Conservation (phyloP, 2,888 invertebrate species). For the Dione juno region DNA sequence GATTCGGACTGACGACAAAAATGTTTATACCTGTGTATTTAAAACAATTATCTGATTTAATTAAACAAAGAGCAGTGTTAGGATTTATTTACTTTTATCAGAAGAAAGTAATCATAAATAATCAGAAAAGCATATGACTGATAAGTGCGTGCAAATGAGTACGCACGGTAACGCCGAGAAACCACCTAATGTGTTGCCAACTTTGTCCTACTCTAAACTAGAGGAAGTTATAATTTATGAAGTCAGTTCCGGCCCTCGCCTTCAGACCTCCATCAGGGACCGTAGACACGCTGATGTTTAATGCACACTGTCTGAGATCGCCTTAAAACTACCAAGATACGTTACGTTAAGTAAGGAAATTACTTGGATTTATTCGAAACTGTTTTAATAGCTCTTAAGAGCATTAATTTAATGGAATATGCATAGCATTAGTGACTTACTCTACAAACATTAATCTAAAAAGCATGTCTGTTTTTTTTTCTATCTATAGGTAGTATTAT, state of each 20-base stretch:
- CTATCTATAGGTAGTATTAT: neutral
- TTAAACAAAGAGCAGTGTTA: no score
- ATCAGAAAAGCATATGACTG: no score
- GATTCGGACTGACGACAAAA: no score
- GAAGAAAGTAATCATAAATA: no score
- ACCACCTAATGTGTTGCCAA: conserved; percentile 55
- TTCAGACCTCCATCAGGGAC: conserved; percentile 55
- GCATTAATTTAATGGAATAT: conserved; percentile 9
- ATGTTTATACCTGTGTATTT: no score
- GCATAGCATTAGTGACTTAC: neutral
- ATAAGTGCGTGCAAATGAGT: no score
- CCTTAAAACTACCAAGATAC: conserved; percentile 45
- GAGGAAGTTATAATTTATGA: conserved; percentile 82
- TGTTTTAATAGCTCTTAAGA: conserved; percentile 20
- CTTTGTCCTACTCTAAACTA: conserved; percentile 71
- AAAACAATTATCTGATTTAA: no score
- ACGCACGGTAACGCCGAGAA: conserved; percentile 24
- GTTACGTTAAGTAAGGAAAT: conserved; percentile 38
- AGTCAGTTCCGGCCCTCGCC: conserved; percentile 70
- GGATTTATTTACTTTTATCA: no score
- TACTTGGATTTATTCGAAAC: conserved; percentile 36
- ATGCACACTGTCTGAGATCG: conserved; percentile 71
- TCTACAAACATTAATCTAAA: neutral
- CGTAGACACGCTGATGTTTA: conserved; percentile 60
- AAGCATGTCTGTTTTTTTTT: neutral